Base-by-base conservation (phyloP, 2,797 vertebrate genomes). In the Myotis daubentonii region DNA sequence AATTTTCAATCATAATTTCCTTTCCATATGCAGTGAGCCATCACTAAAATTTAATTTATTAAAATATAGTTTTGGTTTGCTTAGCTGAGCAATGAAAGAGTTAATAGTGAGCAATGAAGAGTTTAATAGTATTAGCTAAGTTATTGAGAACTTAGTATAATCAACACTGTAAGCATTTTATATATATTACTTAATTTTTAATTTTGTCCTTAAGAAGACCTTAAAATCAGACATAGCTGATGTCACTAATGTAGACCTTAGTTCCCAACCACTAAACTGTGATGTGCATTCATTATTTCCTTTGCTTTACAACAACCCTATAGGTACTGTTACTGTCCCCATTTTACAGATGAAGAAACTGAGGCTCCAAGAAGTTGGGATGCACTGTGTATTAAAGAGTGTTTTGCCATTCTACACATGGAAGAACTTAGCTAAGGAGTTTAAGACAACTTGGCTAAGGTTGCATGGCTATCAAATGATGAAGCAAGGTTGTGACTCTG, bases 91-190 rank as follows among this genome's bases (percentile, higher is more conserved):
- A 60, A 55, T 62, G 38, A 80, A 89, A 83, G 36, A n/a, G 17
- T 70, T 70, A 57, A 53, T 57, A 74, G n/a, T 55, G 19, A 78
- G 51, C 23, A 65, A 80, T 19, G 25, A 80, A 81, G 28, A 83
- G 13, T 78, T 92, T 68, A 28, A n/a, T 57, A 62, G 57, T 74
- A 93, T 49, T 47, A 95, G 41, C 22, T 68, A 87, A 19, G 47
- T 95, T 94, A 62, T 51, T 92, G n/a, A 72, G n/a, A 89, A 78
- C 6, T 71, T 92, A 84, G 7, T 89, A 41, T n/a, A 91, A 36
- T 25, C 7, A 82, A 80, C 2, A 55, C 38, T 68, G 16, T 33
- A 44, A 47, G 44, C 15, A 70, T 30, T 83, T 44, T 60, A 44
- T 51, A 19, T 88, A 53, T 51, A 88, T 30, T 23, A 13, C 10